Base-by-base conservation (phyloP, 2,797 vertebrate species). In the Acanthiza pusilla region DNA sequence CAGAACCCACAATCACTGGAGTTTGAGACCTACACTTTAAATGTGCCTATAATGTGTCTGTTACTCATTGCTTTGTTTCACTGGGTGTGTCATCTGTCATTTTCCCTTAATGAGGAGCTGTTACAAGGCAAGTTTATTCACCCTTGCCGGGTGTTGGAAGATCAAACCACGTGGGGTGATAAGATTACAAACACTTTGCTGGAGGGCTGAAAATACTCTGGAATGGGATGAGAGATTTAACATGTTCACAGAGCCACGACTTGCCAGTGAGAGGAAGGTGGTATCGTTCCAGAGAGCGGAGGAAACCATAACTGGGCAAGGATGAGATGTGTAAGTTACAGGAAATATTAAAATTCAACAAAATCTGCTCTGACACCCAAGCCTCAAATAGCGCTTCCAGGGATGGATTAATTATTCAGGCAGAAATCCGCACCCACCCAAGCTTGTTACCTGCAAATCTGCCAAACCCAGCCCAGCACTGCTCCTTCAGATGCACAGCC, bases 341-440 rank as follows among this genome's bases (percentile, higher is more conserved):
- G 94, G 91, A 95, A 95, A 95, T 87, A 95, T 78, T 94, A 96
- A 94, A 94, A 96, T 93, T 91, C 93, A 96, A 71, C 88, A 88
- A 94, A 96, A 92, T 93, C 82, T 91, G 68, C 51, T 86, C 91
- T 77, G 90, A 94, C 91, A 96, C 94, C 80, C 89, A 92, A 94
- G 67, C 67, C 72, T 81, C 83, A 94, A 91, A 96, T 88, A 96
- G 82, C 1, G 60, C 93, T 91, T 75, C 85, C 86, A 88, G 94
- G 91, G 80, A 55, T 89, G 75, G 80, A 92, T 91, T 91, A 92
- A 92, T 93, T 96, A 77, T 85, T 95, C 92, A 94, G 89, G 88
- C 75, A 96, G 83, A 96, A 96, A 92, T 95, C 85, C 47, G 10
- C 85, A 90, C 85, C 94, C 91, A 96, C 88, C 90, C 93, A 91